Evolutionary conservation across 2,888 invertebrate genomes (phyloP).

Genomic region (Nephrotoma guestfalica): DNA sequence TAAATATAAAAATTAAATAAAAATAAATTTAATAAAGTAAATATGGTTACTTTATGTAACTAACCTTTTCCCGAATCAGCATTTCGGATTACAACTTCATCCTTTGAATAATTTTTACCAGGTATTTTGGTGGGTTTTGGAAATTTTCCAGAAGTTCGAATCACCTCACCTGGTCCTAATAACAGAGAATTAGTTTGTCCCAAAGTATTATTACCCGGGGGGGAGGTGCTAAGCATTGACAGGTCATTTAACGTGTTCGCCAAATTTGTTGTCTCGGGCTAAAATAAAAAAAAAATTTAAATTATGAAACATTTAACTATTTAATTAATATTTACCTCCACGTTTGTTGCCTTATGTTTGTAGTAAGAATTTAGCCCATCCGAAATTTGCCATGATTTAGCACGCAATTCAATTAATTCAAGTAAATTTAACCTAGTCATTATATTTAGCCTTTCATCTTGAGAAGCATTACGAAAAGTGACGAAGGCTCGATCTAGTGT

Average conservation of each 20-base stretch:
- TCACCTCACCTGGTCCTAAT: slow-evolving; percentile 67
- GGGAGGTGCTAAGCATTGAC: slow-evolving; percentile 38
- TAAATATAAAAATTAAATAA: neutral
- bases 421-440: slow-evolving; percentile 76
- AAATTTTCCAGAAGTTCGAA: slow-evolving; percentile 80
- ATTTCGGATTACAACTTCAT: slow-evolving; percentile 88
- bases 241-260: slow-evolving; percentile 15
- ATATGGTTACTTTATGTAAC: slow-evolving; percentile 1
- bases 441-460: slow-evolving; percentile 73
- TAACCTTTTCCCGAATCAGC: slow-evolving; percentile 93
- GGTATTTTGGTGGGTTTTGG: slow-evolving; percentile 78
- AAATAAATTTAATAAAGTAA: neutral
- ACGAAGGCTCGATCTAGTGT: slow-evolving; percentile 73
- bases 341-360: slow-evolving; percentile 49
- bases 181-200: slow-evolving; percentile 40
- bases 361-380: slow-evolving; percentile 78
- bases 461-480: slow-evolving; percentile 76
- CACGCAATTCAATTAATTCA: slow-evolving; percentile 84
- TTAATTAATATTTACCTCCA: slow-evolving; percentile 28
- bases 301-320: neutral
- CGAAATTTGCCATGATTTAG: slow-evolving; percentile 77
- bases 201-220: slow-evolving; percentile 38
- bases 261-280: neutral
- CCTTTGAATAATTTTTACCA: slow-evolving; percentile 86
- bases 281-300: neutral